phyloP scores from a whole-genome alignment of 2,113 vertebrate genomes.

The Scytalopus superciliaris region DNA sequence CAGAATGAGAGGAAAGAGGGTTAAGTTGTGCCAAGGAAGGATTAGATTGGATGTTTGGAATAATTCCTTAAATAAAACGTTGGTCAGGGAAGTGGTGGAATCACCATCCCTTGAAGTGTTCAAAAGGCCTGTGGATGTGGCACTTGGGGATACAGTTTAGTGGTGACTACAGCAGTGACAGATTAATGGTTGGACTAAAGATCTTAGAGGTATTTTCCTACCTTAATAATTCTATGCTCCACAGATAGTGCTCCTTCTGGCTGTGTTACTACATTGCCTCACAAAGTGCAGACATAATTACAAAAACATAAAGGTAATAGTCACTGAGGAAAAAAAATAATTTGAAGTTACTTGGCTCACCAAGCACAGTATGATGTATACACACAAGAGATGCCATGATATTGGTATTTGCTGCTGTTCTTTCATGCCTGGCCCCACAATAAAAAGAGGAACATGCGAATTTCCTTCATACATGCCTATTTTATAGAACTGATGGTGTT shows the following conservation, averaged over 20 bases:
- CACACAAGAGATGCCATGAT: conserved; percentile 90
- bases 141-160: not conserved
- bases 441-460: conserved; percentile 85
- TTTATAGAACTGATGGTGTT: conserved; percentile 95
- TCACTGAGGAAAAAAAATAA: too few relatives aligned
- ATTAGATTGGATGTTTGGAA: not conserved
- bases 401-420: conserved; percentile 70
- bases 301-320: not conserved
- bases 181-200: not conserved
- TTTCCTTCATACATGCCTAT: conserved; percentile 98
- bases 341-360: too few relatives aligned
- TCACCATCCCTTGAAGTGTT: not conserved
- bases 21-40: too few relatives aligned
- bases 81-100: not conserved
- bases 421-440: conserved; percentile 83
- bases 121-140: not conserved
- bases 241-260: not conserved
- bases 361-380: conserved; percentile 86
- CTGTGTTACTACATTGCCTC: not conserved
- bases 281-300: not conserved
- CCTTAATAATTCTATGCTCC: not conserved
- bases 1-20: not conserved
- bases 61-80: not conserved
- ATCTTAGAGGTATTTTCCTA: not conserved
- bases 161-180: not conserved